Base-by-base conservation (phyloP, 2,113 vertebrate genomes). In the Cheirogaleus medius region DNA sequence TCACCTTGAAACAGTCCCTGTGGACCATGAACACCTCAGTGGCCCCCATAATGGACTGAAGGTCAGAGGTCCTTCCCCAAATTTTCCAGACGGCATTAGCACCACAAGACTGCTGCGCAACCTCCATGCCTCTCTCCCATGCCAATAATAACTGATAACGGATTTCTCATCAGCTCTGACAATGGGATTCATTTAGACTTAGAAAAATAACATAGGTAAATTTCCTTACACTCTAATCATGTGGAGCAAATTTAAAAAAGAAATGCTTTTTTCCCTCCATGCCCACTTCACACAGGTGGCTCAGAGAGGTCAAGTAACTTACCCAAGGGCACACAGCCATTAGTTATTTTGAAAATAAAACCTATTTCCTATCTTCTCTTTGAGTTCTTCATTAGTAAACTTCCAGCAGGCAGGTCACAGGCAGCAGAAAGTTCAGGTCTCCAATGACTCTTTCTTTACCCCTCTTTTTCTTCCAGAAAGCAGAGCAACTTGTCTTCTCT, bases 301-400 rank as follows among this genome's bases (percentile, higher is more conserved):
- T 32, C 23, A 95, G n/a, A 88, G 49, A 91, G 37, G 56, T 86
- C 69, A 73, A 60, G 49, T 84, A 86, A 68, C 49, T 91, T 93
- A 29, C 34, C 25, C 11, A 60, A 89, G 32, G 17, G 37, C 17
- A 88, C 47, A 78, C 0, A 58, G 52, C 5, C 76, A 69, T 5
- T 27, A n/a, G 21, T 56, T 94, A 9, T 29, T 90, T 93, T 86
- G 71, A 74, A 91, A 91, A 77, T 15, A 92, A 96, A 69, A 2
- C 11, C 29, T 8, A 0, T 82, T 69, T 73, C 37, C 37, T 54
- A 17, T 44, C 66, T 87, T 58, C n/a, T 87, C 58, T 77, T 23
- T 66, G 32, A 11, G 5, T 74, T 95, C 64, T 58, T 91, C 42
- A 69, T 83, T 76, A 60, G 58, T 76, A 92, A 69, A 10, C 12